Percentiles rank a stretch among this genome's conserved stretches.
Evolutionary conservation across 2,113 vertebrate species (phyloP).

Genomic region (Cynoglossus semilaevis): DNA sequence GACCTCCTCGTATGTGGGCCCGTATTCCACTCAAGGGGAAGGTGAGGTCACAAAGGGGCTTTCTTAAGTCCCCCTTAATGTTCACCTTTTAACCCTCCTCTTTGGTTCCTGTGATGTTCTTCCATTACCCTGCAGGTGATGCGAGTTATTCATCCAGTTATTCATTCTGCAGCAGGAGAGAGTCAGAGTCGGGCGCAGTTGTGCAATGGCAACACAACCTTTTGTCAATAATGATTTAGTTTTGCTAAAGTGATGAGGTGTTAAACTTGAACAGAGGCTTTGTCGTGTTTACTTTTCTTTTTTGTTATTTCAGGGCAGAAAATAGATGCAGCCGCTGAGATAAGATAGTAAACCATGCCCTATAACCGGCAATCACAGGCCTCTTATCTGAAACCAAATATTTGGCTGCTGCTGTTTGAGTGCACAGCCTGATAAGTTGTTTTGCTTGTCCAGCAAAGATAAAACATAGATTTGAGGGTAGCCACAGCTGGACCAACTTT

Average conservation of each 20-base stretch:
- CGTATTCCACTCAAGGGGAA: constrained; percentile 10
- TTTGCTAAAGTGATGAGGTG: background rate
- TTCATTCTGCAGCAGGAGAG: background rate
- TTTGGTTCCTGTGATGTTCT: constrained; percentile 28
- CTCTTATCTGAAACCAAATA: constrained; percentile 69
- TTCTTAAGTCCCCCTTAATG: constrained; percentile 31
- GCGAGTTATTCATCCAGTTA: constrained; percentile 5
- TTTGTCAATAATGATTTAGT: constrained; percentile 3
- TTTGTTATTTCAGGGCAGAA: constrained; percentile 9
- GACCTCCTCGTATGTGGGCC: background rate
- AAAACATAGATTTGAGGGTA: constrained; percentile 27
- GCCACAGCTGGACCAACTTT: constrained; percentile 1
- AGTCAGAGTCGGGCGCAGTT: background rate
- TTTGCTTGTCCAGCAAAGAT: constrained; percentile 57
- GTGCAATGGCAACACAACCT: background rate
- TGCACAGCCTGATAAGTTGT: constrained; percentile 49
- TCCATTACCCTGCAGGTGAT: constrained; percentile 1
- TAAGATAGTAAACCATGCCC: constrained; percentile 30
- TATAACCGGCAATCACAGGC: constrained; percentile 41
- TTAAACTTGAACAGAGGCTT: background rate
- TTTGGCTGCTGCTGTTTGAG: constrained; percentile 57
- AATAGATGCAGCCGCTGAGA: constrained; percentile 21
- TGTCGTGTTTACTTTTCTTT: constrained; percentile 4
- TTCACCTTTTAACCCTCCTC: constrained; percentile 41
- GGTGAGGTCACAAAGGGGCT: constrained; percentile 35